A percentile compares a stretch with the other conserved stretches of the same genome.
Evolutionary conservation across 2,888 invertebrate genomes (phyloP).

Genomic region (Tubiluchus corallicola): DNA sequence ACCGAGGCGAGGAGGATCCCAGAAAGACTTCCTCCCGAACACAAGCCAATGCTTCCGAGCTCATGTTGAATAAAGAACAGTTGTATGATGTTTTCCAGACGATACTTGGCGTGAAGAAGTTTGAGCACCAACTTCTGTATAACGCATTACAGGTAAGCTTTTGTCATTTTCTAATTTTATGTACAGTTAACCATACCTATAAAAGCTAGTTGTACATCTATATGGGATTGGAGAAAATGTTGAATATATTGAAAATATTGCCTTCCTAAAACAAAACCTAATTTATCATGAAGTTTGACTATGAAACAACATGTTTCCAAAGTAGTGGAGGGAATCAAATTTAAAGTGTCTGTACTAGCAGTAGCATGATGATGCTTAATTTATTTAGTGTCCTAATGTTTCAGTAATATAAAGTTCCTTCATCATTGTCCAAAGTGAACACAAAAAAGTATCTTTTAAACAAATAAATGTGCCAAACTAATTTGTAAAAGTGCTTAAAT

Average conservation of each 20-base stretch:
- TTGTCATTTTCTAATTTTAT: neutral
- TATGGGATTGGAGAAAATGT: neutral
- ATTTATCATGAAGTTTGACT: too few species aligned
- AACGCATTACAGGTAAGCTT: constrained; percentile 72
- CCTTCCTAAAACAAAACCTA: constrained; percentile 7
- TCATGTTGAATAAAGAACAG: constrained; percentile 94
- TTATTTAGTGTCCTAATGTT: too few species aligned
- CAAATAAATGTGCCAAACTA: too few species aligned
- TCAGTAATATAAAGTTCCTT: too few species aligned
- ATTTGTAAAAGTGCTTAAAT: too few species aligned
- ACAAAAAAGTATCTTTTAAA: too few species aligned
- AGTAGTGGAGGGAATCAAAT: too few species aligned
- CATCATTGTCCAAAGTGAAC: too few species aligned
- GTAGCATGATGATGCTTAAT: too few species aligned
- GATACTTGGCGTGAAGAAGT: constrained; percentile 93
- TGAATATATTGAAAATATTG: constrained; percentile 1
- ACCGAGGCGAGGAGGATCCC: constrained; percentile 39
- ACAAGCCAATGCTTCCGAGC: constrained; percentile 41
- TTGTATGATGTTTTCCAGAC: constrained; percentile 99
- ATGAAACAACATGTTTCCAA: too few species aligned
- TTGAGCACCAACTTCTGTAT: constrained; percentile 96
- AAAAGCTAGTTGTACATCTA: neutral
- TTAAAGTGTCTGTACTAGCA: too few species aligned
- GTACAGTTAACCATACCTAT: neutral
- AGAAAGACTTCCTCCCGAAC: constrained; percentile 14